Evolutionary conservation across 2,888 invertebrate species (phyloP), one percentile per base, ranked within the genome.

Genomic region (Sarcophaga rosellei): DNA sequence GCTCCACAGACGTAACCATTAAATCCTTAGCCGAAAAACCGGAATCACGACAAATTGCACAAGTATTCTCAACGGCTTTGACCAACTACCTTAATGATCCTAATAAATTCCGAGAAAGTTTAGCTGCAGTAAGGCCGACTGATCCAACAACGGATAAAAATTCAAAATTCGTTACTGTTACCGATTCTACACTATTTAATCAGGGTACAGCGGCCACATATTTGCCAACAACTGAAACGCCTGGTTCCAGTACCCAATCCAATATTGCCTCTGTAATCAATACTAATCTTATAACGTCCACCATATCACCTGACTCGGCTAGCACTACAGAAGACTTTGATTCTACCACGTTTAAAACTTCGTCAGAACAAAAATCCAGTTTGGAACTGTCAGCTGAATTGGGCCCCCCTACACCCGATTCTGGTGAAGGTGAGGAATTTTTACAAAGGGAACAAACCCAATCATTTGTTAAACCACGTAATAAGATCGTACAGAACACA

Each of bases 71-170:
- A 0, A 95, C 97, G 90, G 97, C 97, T 0, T 92, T 97, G 20
- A 96, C 96, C 1, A 96, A 96, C 0, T 97, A 97, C 89, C 94
- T 97, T 5, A 96, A 97, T 92, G 96, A 97, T 92, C 97, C 97
- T 1, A 95, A 96, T n/a, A 95, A 95, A 76, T 97, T 97, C 89
- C 95, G 96, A 88, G 96, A 95, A 90, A 96, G 96, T 23, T 92
- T 97, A 23, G 95, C 96, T 10, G 96, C 96, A 88, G 96, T 96
- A 1, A 94, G 97, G 90, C 97, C 97, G 0, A 97, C 97, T 0
- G 96, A 96, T 89, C 97, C 96, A 0, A 94, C 96, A 21, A 87
- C 90, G 2, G 92, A 93, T n/a, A 94, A 94, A 84, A 87, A 90
- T 66, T 89, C 90, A 15, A 89, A 87, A 59, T 87, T 89, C 0